Conservation (phyloP, 2,797 vertebrate species). For the Myiotriccus ornatus region DNA sequence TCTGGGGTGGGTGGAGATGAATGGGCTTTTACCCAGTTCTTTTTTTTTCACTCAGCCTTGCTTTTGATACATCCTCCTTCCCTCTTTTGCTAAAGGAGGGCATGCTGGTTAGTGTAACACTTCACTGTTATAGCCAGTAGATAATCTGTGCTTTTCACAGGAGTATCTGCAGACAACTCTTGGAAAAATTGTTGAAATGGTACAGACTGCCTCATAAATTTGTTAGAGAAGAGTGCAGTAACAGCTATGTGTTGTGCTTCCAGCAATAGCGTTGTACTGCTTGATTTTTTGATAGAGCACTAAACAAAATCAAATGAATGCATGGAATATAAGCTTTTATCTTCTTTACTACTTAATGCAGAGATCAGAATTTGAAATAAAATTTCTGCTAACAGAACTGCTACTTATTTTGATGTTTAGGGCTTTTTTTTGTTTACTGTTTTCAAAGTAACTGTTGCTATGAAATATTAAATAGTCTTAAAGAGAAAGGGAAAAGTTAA, state of each 20-base stretch:
- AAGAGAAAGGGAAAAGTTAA: not conserved
- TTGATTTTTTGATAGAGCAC: not conserved
- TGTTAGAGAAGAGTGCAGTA: not conserved
- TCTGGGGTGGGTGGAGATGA: not conserved
- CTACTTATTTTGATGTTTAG: not conserved
- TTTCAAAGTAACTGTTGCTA: not conserved
- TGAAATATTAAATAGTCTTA: not conserved
- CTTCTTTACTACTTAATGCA: not conserved
- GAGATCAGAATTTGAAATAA: not conserved
- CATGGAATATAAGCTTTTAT: not conserved
- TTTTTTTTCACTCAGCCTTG: not conserved
- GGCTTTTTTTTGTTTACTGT: not conserved
- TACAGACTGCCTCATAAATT: not conserved
- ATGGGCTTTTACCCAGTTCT: not conserved
- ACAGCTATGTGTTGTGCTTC: not conserved
- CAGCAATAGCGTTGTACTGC: not conserved
- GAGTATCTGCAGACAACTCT: not conserved
- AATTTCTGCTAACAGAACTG: not conserved
- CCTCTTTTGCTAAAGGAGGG: not conserved
- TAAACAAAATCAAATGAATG: not conserved
- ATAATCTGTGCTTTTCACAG: not conserved
- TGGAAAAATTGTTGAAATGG: not conserved
- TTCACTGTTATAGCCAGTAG: not conserved
- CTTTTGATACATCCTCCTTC: not conserved
- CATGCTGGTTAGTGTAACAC: not conserved